Evolutionary conservation across 2,888 invertebrate genomes (phyloP).

Genomic region (Strigamia transsilvanica): DNA sequence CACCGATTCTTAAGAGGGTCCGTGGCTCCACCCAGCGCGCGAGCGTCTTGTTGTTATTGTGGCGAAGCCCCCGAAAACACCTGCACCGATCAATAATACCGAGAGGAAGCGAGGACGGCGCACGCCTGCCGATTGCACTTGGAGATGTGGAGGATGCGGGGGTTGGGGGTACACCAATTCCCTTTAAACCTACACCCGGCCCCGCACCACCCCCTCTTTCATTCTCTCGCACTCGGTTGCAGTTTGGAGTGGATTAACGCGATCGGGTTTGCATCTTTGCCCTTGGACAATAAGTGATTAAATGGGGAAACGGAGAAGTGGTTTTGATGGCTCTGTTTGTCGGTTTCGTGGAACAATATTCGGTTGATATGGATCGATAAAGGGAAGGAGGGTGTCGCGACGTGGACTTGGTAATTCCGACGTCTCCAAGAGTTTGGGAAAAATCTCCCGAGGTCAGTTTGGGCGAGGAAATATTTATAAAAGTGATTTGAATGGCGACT

Average conservation of each 20-base stretch:
- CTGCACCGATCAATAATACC: conserved; percentile 17
- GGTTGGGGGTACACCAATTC: neutral
- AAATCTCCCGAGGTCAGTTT: too few relatives aligned
- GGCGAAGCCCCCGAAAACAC: neutral
- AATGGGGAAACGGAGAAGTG: neutral
- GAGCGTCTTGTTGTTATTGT: neutral
- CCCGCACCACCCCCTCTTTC: neutral
- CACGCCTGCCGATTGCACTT: neutral
- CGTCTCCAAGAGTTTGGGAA: too few relatives aligned
- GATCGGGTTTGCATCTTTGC: neutral
- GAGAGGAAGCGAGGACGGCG: neutral
- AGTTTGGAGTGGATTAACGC: neutral
- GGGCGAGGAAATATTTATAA: neutral
- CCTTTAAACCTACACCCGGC: neutral
- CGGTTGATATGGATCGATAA: too few relatives aligned
- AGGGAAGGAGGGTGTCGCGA: too few relatives aligned
- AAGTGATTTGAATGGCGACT: neutral
- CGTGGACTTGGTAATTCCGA: too few relatives aligned
- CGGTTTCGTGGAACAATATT: neutral
- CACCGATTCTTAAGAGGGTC: neutral
- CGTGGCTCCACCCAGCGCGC: conserved; percentile 9
- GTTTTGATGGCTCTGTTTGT: neutral
- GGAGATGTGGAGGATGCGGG: neutral
- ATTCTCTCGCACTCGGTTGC: neutral
- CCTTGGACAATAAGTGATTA: neutral